Base-by-base conservation (phyloP, 35 echinoderm and acorn worm genomes). In the Acanthaster planci region DNA sequence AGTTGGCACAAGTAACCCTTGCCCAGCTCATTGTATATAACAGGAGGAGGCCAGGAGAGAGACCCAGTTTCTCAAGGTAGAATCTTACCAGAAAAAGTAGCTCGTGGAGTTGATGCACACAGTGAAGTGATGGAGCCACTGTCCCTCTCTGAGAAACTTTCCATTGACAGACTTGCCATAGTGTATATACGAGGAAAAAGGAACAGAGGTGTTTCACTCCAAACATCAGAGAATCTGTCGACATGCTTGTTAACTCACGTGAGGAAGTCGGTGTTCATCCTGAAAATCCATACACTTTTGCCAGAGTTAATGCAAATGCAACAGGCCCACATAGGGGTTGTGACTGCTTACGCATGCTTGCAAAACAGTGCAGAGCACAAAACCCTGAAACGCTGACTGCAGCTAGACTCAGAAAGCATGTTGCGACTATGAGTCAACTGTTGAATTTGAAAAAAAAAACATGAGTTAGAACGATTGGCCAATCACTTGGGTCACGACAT, bases 351-450 rank as follows among this genome's bases (percentile, higher is more conserved):
- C 40, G 40, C 21, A 30, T 84, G 14, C 51, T 84, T 56, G 88
- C 88, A 1, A 6, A 38, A 8, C 38, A 83, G 21, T 90, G 82
- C 72, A 40, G 40, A 26, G 82, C 89, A 58, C 38, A 77, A 35
- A n/a, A 79, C 12, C 90, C 90, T 39, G 67, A 87, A 60, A 88
- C 40, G 37, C 40, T 93, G 10, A 79, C 51, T 1, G 40, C 56
- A 34, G 88, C 91, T 27, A 72, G 52, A 39, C 38, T 88, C 1
- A 22, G 91, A 31, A 85, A 93, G 76, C 85, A 93, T 57, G 67
- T 93, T 19, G 90, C 85, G 4, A 93, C 90, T 5, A 36, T 93
- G 50, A 81, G 44, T 78, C 90, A 93, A 64, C 19, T 93, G 7
- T 10, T 93, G 17, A 60, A 87, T 18, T 50, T 93, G 17, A 64